Evolutionary conservation across 2,888 invertebrate species (phyloP).

Genomic region (Clitarchus hookeri): DNA sequence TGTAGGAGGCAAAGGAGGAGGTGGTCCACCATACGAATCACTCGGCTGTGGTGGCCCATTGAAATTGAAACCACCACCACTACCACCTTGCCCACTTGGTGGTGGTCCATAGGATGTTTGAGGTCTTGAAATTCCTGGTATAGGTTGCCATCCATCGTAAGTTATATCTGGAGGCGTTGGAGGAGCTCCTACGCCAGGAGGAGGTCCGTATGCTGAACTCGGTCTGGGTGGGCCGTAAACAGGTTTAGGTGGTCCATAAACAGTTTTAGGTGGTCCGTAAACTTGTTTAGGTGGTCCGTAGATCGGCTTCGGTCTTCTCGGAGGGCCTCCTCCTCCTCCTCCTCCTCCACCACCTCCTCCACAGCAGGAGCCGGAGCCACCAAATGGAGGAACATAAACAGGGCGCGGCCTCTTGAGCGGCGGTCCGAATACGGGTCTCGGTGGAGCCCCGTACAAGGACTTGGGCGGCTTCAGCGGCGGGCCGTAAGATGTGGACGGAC

Average conservation of each 20-base stretch:
- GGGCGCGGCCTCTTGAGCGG: conserved; percentile 48
- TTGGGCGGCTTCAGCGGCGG: conserved; percentile 27
- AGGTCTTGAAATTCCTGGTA: conserved; percentile 62
- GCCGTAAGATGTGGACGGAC: conserved; percentile 17
- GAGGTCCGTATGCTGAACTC: conserved; percentile 37
- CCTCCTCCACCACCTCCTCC: conserved; percentile 5
- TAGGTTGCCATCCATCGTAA: conserved; percentile 87
- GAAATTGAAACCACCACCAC: not conserved
- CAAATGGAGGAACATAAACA: conserved; percentile 40
- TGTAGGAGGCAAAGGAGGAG: conserved; percentile 39
- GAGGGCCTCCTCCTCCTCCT: not conserved
- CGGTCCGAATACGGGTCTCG: conserved; percentile 22
- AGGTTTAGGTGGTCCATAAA: conserved; percentile 44
- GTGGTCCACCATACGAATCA: conserved; percentile 31
- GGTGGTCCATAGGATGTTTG: conserved; percentile 43
- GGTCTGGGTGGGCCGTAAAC: conserved; percentile 40
- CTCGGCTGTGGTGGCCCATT: conserved; percentile 30
- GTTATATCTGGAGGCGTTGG: conserved; percentile 75
- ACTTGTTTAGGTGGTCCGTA: conserved; percentile 35
- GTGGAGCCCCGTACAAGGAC: conserved; percentile 30
- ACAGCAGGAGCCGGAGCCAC: conserved; percentile 5
- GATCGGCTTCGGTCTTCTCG: conserved; percentile 45
- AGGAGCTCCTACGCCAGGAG: conserved; percentile 69
- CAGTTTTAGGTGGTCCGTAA: conserved; percentile 42
- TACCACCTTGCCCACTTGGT: conserved; percentile 38